phyloP scores from a whole-genome alignment of 2,113 vertebrate species.

The Istiophorus platypterus region DNA sequence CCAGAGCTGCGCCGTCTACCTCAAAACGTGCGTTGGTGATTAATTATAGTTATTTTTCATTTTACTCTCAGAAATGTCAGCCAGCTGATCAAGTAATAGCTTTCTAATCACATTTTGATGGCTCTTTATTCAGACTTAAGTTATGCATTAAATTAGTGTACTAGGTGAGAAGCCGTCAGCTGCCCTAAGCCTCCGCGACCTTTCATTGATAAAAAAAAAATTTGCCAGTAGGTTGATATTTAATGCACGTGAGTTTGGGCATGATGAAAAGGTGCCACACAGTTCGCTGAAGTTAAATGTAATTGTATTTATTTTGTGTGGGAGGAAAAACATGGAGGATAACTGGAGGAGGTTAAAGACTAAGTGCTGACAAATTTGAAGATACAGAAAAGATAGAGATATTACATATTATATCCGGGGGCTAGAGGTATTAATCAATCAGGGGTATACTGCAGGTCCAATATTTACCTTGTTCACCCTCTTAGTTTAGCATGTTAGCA shows the following conservation, averaged over 20 bases:
- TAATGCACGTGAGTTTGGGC: background rate
- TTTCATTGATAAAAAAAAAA: conserved; percentile 19
- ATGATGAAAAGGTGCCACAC: background rate
- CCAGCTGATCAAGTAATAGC: conserved; percentile 40
- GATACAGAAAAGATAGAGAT: background rate
- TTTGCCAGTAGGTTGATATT: conserved; percentile 1
- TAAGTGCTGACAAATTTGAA: background rate
- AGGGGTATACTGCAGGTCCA: background rate
- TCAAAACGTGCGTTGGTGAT: conserved; percentile 52
- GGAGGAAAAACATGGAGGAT: background rate
- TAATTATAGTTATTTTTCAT: conserved; percentile 64
- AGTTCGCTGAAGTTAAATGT: conserved; percentile 5
- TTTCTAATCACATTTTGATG: conserved; percentile 21
- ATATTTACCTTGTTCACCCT: too few species aligned
- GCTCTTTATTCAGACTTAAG: conserved; percentile 43
- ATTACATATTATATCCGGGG: background rate
- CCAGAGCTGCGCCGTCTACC: conserved; percentile 28
- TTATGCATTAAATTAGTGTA: conserved; percentile 54
- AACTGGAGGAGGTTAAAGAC: background rate
- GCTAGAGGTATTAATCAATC: background rate
- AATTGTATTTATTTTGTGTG: conserved; percentile 2
- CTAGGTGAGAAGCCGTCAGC: conserved; percentile 16
- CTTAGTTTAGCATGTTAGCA: too few species aligned
- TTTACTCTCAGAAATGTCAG: conserved; percentile 51
- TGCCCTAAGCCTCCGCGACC: conserved; percentile 9